These are phyloP conservation scores for Chrysogorgia sp. DNA, from an alignment of 92 coral and sea anemone genomes.

Conservation along the genomic window DNA sequence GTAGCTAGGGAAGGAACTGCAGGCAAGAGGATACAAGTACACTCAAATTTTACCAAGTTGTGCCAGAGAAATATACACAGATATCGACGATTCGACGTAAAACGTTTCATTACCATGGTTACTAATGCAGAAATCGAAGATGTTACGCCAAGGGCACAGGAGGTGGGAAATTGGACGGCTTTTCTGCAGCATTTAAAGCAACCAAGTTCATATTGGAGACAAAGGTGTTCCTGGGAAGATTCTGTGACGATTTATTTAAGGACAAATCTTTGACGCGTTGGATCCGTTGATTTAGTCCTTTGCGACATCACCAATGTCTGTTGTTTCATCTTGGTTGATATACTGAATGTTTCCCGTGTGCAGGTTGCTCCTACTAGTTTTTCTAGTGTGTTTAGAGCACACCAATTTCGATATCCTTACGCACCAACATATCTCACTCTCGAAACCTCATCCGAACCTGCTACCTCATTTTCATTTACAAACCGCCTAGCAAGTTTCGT, in stretches of 20 bases:
- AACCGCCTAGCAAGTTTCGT: constrained; percentile 29
- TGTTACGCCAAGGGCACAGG: background rate
- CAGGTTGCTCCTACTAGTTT: constrained; percentile 19
- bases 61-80: constrained; percentile 34
- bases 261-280: constrained; percentile 2
- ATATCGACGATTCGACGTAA: constrained; percentile 28
- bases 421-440: constrained; percentile 15
- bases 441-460: background rate
- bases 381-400: background rate
- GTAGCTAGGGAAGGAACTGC: constrained; percentile 40
- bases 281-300: constrained; percentile 28
- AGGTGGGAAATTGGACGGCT: background rate
- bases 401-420: constrained; percentile 4
- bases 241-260: constrained; percentile 31
- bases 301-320: constrained; percentile 27
- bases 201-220: background rate
- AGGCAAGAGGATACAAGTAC: constrained; percentile 45
- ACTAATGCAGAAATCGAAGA: constrained; percentile 36
- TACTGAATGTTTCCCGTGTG: constrained; percentile 30
- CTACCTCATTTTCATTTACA: constrained; percentile 24
- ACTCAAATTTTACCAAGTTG: constrained; percentile 42
- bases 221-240: background rate
- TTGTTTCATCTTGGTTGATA: constrained; percentile 31
- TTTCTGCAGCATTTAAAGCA: background rate
- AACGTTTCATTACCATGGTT: constrained; percentile 37